Evolutionary conservation across 2,888 invertebrate genomes (phyloP), one percentile per base, ranked within the genome.

Genomic region (Hofmannophila pseudospretella): DNA sequence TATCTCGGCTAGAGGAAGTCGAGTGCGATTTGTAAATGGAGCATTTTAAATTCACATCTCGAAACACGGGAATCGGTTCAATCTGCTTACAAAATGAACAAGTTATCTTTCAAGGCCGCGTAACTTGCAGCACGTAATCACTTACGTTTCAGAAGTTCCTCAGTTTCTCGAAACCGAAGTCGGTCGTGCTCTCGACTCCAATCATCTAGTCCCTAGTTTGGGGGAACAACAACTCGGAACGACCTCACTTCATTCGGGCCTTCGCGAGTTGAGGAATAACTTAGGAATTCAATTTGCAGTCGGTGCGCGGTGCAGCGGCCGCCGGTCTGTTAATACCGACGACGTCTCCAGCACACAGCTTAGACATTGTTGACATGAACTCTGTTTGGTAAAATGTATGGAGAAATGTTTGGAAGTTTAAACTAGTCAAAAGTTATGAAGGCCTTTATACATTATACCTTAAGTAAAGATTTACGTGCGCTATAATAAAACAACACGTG

Each of bases 201-300:
- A 78, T 70, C 73, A 72, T 65, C 57, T 55, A 58, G 49, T 47
- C 49, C 46, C 53, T 51, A 56, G 51, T 54, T 52, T 46, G 49
- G 44, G 53, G 67, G 64, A 78, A 73, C 73, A 78, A 78, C 74
- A 76, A 74, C 68, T 67, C 51, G 52, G 54, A 66, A 67, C 73
- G 65, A 76, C 71, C 71, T 72, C 71, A 72, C 70, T 79, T 73
- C 77, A 76, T 72, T 77, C 69, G 64, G 67, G 71, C 62, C 67
- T 69, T 68, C 67, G 58, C 61, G 71, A 77, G 59, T 79, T 73
- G 66, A 50, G 47, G 72, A 76, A 79, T 76, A 81, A 80, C 79
- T 81, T 80, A 62, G 76, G 65, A 80, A 80, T 82, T 81, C 72
- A 79, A 80, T 81, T 80, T 78, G 60, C 67, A 67, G 66, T 58